A percentile compares a stretch with the other conserved stretches of the same genome.
phyloP scores from a whole-genome alignment of 2,113 vertebrate species.

The Phycodurus eques region DNA sequence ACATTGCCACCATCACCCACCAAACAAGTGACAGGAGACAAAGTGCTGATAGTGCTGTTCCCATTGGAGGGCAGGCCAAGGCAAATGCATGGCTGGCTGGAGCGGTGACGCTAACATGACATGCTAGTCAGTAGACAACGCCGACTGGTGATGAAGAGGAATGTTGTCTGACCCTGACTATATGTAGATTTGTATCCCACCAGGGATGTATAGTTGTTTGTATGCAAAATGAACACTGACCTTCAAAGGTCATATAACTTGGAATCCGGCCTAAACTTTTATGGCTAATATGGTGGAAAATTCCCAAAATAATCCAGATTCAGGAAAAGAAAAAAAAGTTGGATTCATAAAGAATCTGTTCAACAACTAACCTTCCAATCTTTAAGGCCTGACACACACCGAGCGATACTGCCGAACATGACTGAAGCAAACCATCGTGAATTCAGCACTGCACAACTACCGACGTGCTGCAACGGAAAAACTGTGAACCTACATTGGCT shows the following conservation, averaged over 20 bases:
- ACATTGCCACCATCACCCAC: conserved; percentile 6
- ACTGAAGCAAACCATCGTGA: too few species aligned
- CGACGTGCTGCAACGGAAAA: too few species aligned
- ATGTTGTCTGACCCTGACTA: conserved; percentile 52
- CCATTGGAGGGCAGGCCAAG: conserved; percentile 45
- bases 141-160: conserved; percentile 56
- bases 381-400: too few species aligned
- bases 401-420: too few species aligned
- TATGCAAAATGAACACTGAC: neutral
- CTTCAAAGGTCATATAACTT: neutral
- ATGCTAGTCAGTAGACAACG: conserved; percentile 47
- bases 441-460: too few species aligned
- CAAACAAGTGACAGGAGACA: conserved; percentile 35
- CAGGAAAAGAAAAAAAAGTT: too few species aligned
- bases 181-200: neutral
- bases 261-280: too few species aligned
- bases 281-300: too few species aligned
- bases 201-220: neutral
- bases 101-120: conserved; percentile 64
- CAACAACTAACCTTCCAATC: too few species aligned
- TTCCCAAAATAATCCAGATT: too few species aligned
- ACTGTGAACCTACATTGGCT: too few species aligned
- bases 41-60: conserved; percentile 69
- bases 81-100: conserved; percentile 61
- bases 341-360: too few species aligned